Percentiles rank a stretch among this genome's conserved stretches.
Evolutionary conservation across 2,888 invertebrate species (phyloP).

Genomic region (Stramonita haemastoma): DNA sequence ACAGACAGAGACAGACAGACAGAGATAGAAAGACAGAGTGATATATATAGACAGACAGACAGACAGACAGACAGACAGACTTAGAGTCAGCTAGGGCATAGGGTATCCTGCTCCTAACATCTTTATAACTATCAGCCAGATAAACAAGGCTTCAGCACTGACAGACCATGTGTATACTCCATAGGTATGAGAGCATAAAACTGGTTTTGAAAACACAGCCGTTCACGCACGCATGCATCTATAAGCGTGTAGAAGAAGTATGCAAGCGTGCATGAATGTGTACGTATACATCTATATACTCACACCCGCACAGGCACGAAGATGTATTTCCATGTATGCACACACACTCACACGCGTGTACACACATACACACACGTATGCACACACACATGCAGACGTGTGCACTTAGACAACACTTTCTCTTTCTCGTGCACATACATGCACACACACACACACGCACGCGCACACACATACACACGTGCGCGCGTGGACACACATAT

Average conservation of each 20-base stretch:
- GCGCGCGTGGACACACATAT: constrained; percentile 1
- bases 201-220: too few species aligned
- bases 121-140: too few species aligned
- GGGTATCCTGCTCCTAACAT: too few species aligned
- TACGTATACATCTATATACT: not conserved
- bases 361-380: constrained; percentile 7
- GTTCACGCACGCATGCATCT: too few species aligned
- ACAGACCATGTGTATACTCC: too few species aligned
- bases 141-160: too few species aligned
- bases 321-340: not conserved
- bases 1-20: too few species aligned
- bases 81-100: too few species aligned
- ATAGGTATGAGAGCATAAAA: too few species aligned
- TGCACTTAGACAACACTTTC: not conserved
- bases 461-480: not conserved
- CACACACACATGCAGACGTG: not conserved
- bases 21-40: not conserved
- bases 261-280: not conserved
- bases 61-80: not conserved
- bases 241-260: too few species aligned
- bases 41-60: not conserved
- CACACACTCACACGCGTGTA: not conserved
- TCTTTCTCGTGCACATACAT: too few species aligned
- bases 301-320: not conserved
- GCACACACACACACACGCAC: not conserved